Base-by-base conservation (phyloP, 1,140 invertebrate genomes). In the Brachionus calyciflorus region DNA sequence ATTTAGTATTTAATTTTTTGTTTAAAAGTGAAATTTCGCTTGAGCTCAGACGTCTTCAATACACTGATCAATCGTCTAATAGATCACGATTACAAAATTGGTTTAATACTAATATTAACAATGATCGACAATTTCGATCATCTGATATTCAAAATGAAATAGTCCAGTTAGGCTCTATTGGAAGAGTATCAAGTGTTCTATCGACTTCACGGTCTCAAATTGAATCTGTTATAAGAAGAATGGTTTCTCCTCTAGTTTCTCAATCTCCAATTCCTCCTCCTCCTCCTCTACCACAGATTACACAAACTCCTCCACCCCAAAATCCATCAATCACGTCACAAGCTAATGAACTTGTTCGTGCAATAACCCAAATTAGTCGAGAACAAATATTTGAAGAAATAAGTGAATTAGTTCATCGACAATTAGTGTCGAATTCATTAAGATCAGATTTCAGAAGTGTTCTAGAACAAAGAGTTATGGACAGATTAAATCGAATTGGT, bases 361-460 rank as follows among this genome's bases (percentile, higher is more conserved):
- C 55, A 12, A 60, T 75, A 2, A 57, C 10, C 19, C 77, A 80
- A 63, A 49, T 79, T 9, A 80, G 82, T 2, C 77, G 78, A 14
- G 81, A 83, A 48, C 79, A 81, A 9, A 55, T 84, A 30, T 78
- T 83, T 3, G 77, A 80, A 28, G 83, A 84, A 55, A 83, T 84
- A 73, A 82, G 82, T 75, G 82, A 84, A 63, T 78, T 84, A 6
- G 79, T 84, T 33, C 82, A 83, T 48, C 77, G 79, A 33, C 80
- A 80, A 46, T 78, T 83, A n/a, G 83, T 84, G 14, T 80, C 83
- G 7, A 80, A 80, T 28, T 77, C 82, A 1, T 77, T 84, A 21
- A 77, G 79, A 24, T 79, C 81, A 7, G 79, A 80, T 17, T 81
- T 82, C 73, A 78, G 83, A 46, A 77, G 75, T 40, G 46, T 77